Conservation (phyloP, 2,113 vertebrate species). For the Sula dactylatra region DNA sequence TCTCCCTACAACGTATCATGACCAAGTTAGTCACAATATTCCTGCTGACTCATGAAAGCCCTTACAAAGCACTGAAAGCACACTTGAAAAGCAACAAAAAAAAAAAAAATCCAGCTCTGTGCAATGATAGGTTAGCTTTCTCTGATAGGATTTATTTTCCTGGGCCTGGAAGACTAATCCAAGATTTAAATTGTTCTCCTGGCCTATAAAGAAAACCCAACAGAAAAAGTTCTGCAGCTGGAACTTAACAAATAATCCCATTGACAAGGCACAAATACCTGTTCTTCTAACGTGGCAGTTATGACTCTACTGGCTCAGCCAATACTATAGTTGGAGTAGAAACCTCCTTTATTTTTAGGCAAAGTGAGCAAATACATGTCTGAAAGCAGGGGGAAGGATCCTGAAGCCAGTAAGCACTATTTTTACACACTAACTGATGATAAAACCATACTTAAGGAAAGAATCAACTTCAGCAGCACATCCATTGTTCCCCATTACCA, state of each 20-base stretch:
- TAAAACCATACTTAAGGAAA: neutral
- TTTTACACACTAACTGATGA: neutral
- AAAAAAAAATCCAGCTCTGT: neutral
- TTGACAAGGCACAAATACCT: neutral
- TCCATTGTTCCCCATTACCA: constrained; percentile 61
- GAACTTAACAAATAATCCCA: neutral
- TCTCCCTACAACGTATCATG: neutral
- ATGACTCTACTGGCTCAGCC: neutral
- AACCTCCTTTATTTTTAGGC: neutral
- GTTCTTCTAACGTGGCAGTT: neutral
- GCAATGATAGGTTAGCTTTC: neutral
- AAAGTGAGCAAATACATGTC: neutral
- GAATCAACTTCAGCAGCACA: constrained; percentile 32
- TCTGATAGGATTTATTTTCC: neutral
- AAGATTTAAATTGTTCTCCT: neutral
- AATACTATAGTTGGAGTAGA: neutral
- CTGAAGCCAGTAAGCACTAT: neutral
- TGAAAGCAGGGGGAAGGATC: neutral
- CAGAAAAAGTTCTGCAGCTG: neutral
- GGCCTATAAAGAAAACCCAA: neutral
- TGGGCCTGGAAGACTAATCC: neutral
- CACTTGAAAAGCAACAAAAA: neutral
- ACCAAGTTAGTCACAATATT: neutral
- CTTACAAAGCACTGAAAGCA: neutral
- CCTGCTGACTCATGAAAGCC: neutral